A percentile compares a stretch with the other conserved stretches of the same genome.
These are phyloP conservation scores for Archips xylosteana DNA, from an alignment of 2,888 invertebrate genomes.

Conservation along the genomic window DNA sequence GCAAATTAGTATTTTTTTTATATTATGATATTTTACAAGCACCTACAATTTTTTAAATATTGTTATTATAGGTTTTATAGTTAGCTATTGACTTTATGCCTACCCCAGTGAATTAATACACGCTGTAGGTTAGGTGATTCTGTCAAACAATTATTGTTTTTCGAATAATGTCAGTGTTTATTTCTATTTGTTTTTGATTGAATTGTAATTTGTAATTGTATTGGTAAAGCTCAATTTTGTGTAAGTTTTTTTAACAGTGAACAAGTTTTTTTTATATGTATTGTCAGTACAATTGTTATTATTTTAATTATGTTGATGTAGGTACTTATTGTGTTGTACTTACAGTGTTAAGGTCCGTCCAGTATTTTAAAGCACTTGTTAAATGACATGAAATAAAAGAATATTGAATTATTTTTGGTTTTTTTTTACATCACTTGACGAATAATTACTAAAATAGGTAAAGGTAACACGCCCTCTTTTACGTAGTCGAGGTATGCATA, in stretches of 20 bases:
- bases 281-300: slow-evolving; percentile 2
- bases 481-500: no score
- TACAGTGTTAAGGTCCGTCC: slow-evolving; percentile 31
- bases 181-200: slow-evolving; percentile 8
- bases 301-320: neutral
- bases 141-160: neutral
- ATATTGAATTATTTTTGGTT: slow-evolving; percentile 3
- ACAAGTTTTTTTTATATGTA: slow-evolving; percentile 7
- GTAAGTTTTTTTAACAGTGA: slow-evolving; percentile 10
- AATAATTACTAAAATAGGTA: no score
- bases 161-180: slow-evolving; percentile 28
- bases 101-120: no score
- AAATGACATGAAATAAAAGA: slow-evolving; percentile 34
- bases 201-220: neutral
- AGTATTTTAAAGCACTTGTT: slow-evolving; percentile 39
- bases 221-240: neutral
- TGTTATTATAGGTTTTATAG: no score
- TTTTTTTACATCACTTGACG: neutral
- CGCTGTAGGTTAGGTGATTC: neutral
- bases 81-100: no score
- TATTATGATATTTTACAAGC: no score
- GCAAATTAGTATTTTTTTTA: no score
- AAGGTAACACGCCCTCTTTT: no score
- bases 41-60: no score
- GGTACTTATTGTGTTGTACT: slow-evolving; percentile 11